phyloP scores from a whole-genome alignment of 2,113 vertebrate species.

The Catagonus wagneri region DNA sequence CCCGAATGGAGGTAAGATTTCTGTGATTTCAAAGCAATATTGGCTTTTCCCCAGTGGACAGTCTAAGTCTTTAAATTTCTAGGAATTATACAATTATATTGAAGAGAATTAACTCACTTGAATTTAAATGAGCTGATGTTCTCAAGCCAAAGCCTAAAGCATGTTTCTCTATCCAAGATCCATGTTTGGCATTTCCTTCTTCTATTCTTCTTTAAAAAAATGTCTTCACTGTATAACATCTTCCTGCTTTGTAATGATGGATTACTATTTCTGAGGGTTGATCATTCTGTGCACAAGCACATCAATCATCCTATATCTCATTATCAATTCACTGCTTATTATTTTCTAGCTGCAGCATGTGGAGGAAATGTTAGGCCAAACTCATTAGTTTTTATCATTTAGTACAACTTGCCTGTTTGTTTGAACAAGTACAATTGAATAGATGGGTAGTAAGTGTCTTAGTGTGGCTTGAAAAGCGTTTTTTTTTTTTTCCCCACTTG shows the following conservation, averaged over 20 bases:
- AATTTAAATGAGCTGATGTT: constrained; percentile 65
- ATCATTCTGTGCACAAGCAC: constrained; percentile 52
- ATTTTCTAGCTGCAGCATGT: background rate
- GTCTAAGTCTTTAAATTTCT: constrained; percentile 60
- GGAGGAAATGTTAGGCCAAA: background rate
- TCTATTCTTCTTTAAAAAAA: constrained; percentile 45
- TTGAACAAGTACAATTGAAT: background rate
- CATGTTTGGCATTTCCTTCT: constrained; percentile 53
- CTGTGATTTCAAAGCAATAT: constrained; percentile 61
- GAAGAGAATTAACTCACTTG: background rate
- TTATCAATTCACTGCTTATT: constrained; percentile 49
- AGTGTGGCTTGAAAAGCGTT: background rate
- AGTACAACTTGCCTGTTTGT: constrained; percentile 5
- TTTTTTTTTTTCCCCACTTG: background rate
- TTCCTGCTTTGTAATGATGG: constrained; percentile 7
- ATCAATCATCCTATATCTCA: constrained; percentile 66
- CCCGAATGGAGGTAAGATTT: background rate
- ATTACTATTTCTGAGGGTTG: constrained; percentile 46
- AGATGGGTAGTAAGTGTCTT: background rate
- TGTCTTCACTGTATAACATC: background rate
- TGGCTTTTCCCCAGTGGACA: background rate
- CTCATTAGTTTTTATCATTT: constrained; percentile 34
- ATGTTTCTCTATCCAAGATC: constrained; percentile 67
- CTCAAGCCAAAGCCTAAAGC: constrained; percentile 31
- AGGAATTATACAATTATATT: constrained; percentile 69